A percentile compares a stretch with the other conserved stretches of the same genome.
These are phyloP conservation scores for Lagopus leucura DNA, from an alignment of 2,113 vertebrate species.

Conservation along the genomic window DNA sequence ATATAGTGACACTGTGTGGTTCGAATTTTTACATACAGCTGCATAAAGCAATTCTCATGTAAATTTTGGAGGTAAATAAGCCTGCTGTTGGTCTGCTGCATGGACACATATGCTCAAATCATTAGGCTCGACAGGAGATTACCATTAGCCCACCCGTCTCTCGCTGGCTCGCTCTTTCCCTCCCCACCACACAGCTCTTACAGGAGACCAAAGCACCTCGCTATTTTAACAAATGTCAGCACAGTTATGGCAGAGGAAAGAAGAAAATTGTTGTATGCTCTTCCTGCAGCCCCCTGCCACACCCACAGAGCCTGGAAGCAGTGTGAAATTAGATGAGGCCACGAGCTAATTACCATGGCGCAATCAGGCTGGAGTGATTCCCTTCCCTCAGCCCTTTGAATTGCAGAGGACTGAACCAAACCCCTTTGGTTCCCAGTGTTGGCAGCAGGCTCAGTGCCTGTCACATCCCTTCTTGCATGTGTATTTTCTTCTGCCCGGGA, in stretches of 20 bases:
- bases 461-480: not conserved
- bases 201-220: constrained; percentile 14
- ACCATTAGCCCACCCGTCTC: constrained; percentile 61
- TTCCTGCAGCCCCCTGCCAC: not conserved
- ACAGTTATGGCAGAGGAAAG: constrained; percentile 24
- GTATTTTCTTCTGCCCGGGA: not conserved
- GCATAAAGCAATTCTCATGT: constrained; percentile 81
- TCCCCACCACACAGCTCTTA: not conserved
- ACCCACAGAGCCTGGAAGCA: accelerated
- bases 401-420: not conserved
- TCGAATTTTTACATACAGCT: constrained; percentile 84
- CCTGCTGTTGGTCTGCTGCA: constrained; percentile 72
- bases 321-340: not conserved
- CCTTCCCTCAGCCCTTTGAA: not conserved
- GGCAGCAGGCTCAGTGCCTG: not conserved
- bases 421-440: not conserved
- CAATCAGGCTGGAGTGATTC: not conserved
- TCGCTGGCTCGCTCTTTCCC: not conserved
- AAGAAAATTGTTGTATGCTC: not conserved
- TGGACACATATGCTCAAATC: constrained; percentile 73
- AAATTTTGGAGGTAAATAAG: constrained; percentile 78
- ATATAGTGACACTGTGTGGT: constrained; percentile 72
- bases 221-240: constrained; percentile 6
- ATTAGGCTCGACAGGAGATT: constrained; percentile 71
- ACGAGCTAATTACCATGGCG: not conserved